Conservation (phyloP, 2,888 invertebrate species). For the Noctua janthina region DNA sequence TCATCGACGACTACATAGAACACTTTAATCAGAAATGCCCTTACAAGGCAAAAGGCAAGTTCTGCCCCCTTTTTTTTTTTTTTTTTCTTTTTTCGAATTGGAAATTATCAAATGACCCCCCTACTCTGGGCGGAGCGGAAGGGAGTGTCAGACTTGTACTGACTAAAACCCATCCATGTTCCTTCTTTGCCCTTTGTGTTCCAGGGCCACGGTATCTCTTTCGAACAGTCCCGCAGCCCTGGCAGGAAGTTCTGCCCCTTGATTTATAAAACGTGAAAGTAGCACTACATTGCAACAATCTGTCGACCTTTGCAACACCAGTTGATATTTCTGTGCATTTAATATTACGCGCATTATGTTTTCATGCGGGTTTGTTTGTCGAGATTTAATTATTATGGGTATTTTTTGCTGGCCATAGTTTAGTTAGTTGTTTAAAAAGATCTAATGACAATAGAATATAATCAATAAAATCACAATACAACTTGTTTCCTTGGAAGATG, state of each 20-base stretch:
- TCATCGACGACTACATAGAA: slow-evolving; percentile 1
- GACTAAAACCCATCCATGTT: too few relatives aligned
- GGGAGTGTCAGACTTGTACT: too few relatives aligned
- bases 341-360: neutral
- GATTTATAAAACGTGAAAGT: slow-evolving; percentile 50
- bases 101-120: too few relatives aligned
- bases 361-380: slow-evolving; percentile 16
- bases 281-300: slow-evolving; percentile 35
- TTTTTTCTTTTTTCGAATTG: too few relatives aligned
- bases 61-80: neutral
- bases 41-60: slow-evolving; percentile 20
- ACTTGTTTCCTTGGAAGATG: too few relatives aligned
- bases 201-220: too few relatives aligned
- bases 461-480: too few relatives aligned
- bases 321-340: slow-evolving; percentile 54
- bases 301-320: slow-evolving; percentile 58
- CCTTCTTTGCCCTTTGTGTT: too few relatives aligned
- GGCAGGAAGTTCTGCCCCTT: slow-evolving; percentile 1
- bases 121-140: too few relatives aligned
- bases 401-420: neutral
- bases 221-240: too few relatives aligned
- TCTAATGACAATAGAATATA: too few relatives aligned
- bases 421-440: too few relatives aligned
- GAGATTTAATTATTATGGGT: neutral
- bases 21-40: slow-evolving; percentile 30